These are phyloP conservation scores for Lucinisca nassula DNA, from an alignment of 2,888 invertebrate species.

Conservation along the genomic window DNA sequence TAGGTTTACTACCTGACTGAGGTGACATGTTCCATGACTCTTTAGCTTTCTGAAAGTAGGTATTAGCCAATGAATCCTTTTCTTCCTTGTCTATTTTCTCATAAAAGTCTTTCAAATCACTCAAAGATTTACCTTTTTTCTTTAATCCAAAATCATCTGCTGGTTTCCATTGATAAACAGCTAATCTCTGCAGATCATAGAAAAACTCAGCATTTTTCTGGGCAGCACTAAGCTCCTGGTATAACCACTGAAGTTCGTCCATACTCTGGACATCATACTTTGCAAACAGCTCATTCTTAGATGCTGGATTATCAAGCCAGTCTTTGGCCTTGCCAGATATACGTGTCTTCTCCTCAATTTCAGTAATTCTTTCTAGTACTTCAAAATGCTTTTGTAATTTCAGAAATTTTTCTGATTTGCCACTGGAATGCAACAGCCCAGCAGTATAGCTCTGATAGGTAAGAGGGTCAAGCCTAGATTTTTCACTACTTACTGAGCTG, in stretches of 20 bases:
- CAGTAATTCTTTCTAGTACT: slow-evolving; percentile 94
- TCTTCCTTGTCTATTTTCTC: slow-evolving; percentile 62
- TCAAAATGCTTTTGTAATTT: slow-evolving; percentile 95
- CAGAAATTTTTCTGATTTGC: slow-evolving; percentile 93
- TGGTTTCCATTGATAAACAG: slow-evolving; percentile 92
- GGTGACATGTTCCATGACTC: slow-evolving; percentile 41
- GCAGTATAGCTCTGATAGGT: slow-evolving; percentile 87
- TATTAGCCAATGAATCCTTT: slow-evolving; percentile 14
- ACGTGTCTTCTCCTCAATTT: slow-evolving; percentile 86
- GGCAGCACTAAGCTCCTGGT: slow-evolving; percentile 93
- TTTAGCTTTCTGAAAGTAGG: slow-evolving; percentile 55
- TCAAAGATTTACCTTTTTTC: slow-evolving; percentile 95
- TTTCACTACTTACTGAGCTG: slow-evolving; percentile 82
- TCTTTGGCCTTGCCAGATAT: slow-evolving; percentile 1
- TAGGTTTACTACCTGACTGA: slow-evolving; percentile 58
- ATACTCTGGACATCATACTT: slow-evolving; percentile 72
- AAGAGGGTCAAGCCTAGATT: slow-evolving; percentile 82
- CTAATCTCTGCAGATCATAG: slow-evolving; percentile 93
- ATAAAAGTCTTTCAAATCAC: slow-evolving; percentile 91
- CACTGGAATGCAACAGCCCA: slow-evolving; percentile 90
- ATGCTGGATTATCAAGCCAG: background rate
- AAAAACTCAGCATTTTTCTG: slow-evolving; percentile 95
- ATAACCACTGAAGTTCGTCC: slow-evolving; percentile 94
- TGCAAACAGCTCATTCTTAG: slow-evolving; percentile 52
- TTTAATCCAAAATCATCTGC: slow-evolving; percentile 93